These are phyloP conservation scores for Taurulus bubalis DNA, from an alignment of 2,113 vertebrate species.

Conservation along the genomic window DNA sequence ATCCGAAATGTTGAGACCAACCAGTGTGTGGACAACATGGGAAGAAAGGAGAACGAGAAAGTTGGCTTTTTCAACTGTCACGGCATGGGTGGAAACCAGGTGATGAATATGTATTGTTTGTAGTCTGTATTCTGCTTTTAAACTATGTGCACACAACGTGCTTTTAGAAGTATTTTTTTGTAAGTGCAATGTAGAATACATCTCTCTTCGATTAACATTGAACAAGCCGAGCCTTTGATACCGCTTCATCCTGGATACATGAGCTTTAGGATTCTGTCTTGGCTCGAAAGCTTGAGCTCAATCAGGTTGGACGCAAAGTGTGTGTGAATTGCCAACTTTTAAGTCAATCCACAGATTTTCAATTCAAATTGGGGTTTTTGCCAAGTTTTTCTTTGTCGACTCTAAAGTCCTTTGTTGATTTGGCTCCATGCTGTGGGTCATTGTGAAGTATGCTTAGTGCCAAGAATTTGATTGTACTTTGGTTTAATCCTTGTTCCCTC, in stretches of 20 bases:
- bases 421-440: conserved; percentile 1
- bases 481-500: not conserved
- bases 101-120: conserved; percentile 63
- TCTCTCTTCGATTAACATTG: not conserved
- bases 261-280: conserved; percentile 4
- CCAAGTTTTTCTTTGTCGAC: conserved; percentile 10
- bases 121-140: not conserved
- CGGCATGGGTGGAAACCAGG: conserved; percentile 99
- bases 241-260: conserved; percentile 8
- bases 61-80: conserved; percentile 99
- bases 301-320: conserved; percentile 1
- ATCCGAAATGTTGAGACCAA: conserved; percentile 99
- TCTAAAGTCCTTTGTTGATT: conserved; percentile 1
- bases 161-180: not conserved
- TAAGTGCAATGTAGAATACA: not conserved
- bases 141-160: not conserved
- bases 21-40: conserved; percentile 99
- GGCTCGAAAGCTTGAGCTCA: not conserved
- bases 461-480: conserved; percentile 7
- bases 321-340: conserved; percentile 2
- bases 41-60: conserved; percentile 98
- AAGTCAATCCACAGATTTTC: conserved; percentile 27
- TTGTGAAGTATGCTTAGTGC: conserved; percentile 1
- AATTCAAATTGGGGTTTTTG: not conserved
- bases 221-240: conserved; percentile 7